Evolutionary conservation across 2,113 vertebrate species (phyloP).

Genomic region (Agapornis roseicollis): DNA sequence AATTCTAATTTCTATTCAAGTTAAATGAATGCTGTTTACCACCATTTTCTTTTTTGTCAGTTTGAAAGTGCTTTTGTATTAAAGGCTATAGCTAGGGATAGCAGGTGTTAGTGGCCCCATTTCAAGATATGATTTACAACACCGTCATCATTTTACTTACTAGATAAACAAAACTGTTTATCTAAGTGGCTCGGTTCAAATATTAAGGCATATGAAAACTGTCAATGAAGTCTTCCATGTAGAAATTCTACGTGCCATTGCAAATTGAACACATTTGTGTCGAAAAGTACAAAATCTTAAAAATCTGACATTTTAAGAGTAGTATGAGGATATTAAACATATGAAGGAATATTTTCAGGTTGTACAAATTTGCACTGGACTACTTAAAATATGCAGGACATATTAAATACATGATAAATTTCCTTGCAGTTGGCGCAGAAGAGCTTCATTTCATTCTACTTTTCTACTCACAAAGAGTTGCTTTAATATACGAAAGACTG

Average conservation of each 20-base stretch:
- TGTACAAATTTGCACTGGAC: not conserved
- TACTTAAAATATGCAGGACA: not conserved
- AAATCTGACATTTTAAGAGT: not conserved
- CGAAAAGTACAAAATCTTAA: not conserved
- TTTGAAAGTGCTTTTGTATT: not conserved
- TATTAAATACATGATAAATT: not conserved
- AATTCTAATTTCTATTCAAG: not conserved
- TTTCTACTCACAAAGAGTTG: not conserved
- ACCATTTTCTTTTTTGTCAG: not conserved
- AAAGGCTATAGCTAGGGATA: not conserved
- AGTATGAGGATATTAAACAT: not conserved
- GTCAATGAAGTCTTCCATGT: not conserved
- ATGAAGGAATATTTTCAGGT: not conserved
- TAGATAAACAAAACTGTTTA: conserved; percentile 13
- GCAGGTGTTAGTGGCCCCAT: not conserved
- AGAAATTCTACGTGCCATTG: conserved; percentile 12
- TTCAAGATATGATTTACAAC: not conserved
- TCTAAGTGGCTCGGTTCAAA: conserved; percentile 22
- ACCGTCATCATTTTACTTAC: conserved; percentile 35
- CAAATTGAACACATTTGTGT: not conserved
- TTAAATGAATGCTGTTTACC: not conserved
- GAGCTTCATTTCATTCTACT: not conserved
- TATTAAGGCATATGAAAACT: conserved; percentile 21
- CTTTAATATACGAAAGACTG: not conserved
- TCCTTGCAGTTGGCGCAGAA: not conserved